These are phyloP conservation scores for Papilio polytes DNA, from an alignment of 1,140 invertebrate species.

Conservation along the genomic window DNA sequence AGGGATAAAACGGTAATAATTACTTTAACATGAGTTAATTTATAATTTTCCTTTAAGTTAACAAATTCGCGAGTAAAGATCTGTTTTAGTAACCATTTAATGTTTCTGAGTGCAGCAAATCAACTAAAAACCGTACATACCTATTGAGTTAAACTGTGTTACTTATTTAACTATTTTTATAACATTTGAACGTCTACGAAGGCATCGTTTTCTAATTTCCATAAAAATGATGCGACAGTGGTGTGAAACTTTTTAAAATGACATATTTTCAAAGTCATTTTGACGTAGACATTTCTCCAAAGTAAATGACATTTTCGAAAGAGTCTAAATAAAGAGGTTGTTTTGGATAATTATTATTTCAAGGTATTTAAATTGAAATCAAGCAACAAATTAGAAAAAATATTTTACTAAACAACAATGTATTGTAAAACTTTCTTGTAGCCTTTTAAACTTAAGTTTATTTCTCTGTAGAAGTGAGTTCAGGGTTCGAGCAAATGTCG, in stretches of 20 bases:
- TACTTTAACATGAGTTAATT: too few relatives aligned
- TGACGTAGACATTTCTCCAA: conserved; percentile 13
- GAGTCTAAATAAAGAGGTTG: not conserved
- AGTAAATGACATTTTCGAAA: conserved; percentile 29
- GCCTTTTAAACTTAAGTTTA: too few relatives aligned
- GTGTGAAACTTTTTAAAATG: not conserved
- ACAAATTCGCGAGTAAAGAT: too few relatives aligned
- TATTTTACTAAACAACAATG: not conserved
- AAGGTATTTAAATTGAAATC: not conserved
- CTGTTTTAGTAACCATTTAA: too few relatives aligned
- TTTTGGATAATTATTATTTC: not conserved
- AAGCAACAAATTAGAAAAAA: not conserved
- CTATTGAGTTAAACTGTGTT: not conserved
- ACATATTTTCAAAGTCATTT: not conserved
- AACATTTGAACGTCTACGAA: not conserved
- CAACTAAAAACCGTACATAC: not conserved
- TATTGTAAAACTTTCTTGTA: not conserved
- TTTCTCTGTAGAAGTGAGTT: too few relatives aligned
- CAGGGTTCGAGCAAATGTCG: too few relatives aligned
- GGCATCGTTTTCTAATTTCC: conserved; percentile 34
- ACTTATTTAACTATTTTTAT: conserved; percentile 33
- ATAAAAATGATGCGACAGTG: conserved; percentile 7
- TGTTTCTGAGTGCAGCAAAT: not conserved
- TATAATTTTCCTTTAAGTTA: too few relatives aligned
- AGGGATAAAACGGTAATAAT: too few relatives aligned